Evolutionary conservation across 1,140 invertebrate species (phyloP).

Genomic region (Drosophila kohkoa): DNA sequence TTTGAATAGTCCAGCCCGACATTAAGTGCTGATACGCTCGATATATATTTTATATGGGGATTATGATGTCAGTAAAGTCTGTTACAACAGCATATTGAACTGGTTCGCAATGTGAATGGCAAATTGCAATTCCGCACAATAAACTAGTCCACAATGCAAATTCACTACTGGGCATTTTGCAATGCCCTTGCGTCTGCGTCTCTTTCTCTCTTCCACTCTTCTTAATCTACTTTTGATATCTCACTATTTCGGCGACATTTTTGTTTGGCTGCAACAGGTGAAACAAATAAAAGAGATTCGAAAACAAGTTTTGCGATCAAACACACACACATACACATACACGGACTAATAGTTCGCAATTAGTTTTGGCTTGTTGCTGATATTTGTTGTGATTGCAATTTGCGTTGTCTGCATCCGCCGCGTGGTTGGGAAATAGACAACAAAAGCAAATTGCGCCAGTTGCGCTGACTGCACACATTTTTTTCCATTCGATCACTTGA

Average conservation of each 20-base stretch:
- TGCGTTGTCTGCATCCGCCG: conserved; percentile 24
- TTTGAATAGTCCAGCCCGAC: background rate
- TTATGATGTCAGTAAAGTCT: background rate
- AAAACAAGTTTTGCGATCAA: conserved; percentile 61
- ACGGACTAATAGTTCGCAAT: conserved; percentile 24
- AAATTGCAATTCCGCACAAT: background rate
- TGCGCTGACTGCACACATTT: conserved; percentile 4
- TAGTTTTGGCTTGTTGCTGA: conserved; percentile 14
- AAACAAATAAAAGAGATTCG: conserved; percentile 29
- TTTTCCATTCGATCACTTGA: conserved; percentile 30
- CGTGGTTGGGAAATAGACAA: conserved; percentile 21
- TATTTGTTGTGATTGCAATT: conserved; percentile 22
- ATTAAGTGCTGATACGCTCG: conserved; percentile 6
- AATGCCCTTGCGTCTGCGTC: background rate
- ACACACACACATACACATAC: conserved; percentile 1
- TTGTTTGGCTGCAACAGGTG: conserved; percentile 50
- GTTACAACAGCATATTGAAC: background rate
- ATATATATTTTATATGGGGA: background rate
- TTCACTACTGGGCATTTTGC: conserved; percentile 30
- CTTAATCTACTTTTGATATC: conserved; percentile 16
- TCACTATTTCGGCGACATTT: conserved; percentile 9
- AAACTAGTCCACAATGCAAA: conserved; percentile 29
- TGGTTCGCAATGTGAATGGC: background rate
- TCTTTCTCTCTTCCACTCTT: background rate
- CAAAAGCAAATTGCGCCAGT: background rate